Conservation (phyloP, 2,888 invertebrate species). For the Coremacera marginata region DNA sequence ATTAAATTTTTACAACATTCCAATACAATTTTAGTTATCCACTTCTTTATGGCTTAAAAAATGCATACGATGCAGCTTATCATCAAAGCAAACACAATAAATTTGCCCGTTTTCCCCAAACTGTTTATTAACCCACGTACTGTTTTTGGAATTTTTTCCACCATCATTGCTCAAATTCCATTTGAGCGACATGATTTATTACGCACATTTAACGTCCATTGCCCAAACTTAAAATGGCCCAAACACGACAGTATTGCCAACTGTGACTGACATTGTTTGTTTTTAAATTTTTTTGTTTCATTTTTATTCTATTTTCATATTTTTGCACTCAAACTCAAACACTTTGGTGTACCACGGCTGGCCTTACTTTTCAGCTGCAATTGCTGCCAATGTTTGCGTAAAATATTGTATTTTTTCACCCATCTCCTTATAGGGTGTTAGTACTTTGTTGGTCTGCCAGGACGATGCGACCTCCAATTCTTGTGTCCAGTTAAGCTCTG, state of each 20-base stretch:
- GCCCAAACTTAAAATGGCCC: constrained; percentile 9
- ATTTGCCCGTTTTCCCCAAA: too few species aligned
- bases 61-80: too few species aligned
- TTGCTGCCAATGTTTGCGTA: constrained; percentile 56
- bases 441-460: neutral
- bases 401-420: constrained; percentile 59
- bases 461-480: neutral
- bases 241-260: constrained; percentile 48
- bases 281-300: constrained; percentile 21
- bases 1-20: too few species aligned
- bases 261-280: constrained; percentile 57
- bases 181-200: constrained; percentile 38
- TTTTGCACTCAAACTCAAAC: neutral
- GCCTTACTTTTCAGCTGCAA: constrained; percentile 26
- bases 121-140: neutral
- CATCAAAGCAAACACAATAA: too few species aligned
- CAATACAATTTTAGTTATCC: too few species aligned
- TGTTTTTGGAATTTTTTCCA: neutral
- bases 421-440: neutral
- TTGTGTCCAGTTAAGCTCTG: constrained; percentile 17
- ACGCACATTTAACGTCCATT: constrained; percentile 21
- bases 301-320: neutral
- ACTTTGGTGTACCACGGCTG: neutral
- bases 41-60: too few species aligned
- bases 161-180: neutral